A percentile compares a stretch with the other conserved stretches of the same genome.
phyloP scores from a whole-genome alignment of 35 echinoderm and acorn worm species.

The Stichopus chloronotus region DNA sequence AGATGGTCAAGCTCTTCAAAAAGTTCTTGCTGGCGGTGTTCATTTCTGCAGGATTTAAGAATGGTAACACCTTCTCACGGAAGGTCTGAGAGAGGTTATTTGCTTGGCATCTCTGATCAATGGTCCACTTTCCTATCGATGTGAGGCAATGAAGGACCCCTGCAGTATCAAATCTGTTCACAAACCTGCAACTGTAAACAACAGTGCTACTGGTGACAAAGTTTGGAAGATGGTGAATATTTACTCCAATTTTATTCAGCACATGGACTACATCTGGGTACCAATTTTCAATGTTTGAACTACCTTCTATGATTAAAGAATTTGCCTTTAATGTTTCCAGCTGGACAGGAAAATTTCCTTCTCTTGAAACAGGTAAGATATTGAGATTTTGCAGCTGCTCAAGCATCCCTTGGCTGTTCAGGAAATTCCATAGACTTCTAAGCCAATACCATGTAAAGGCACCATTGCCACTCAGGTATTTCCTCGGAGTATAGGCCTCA shows the following conservation, averaged over 20 bases:
- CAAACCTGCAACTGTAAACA: not conserved
- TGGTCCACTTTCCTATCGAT: not conserved
- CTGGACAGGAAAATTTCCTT: not conserved
- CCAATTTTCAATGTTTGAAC: not conserved
- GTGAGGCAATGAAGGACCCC: not conserved
- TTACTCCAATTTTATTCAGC: not conserved
- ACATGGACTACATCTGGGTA: not conserved
- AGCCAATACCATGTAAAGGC: not conserved
- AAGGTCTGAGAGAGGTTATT: not conserved
- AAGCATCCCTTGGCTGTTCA: not conserved
- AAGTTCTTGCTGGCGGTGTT: not conserved
- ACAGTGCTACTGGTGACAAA: not conserved
- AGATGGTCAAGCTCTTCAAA: not conserved
- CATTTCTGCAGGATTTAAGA: not conserved
- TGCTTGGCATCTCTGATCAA: slow-evolving; percentile 19
- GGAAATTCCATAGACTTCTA: not conserved
- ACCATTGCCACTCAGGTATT: not conserved
- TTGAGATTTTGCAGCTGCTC: not conserved
- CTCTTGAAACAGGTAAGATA: slow-evolving; percentile 11
- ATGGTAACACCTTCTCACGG: not conserved
- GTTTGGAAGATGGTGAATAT: not conserved
- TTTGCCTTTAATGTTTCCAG: not conserved
- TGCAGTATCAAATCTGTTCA: slow-evolving; percentile 5
- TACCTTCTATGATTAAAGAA: not conserved
- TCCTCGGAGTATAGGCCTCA: not conserved